Percentiles rank a stretch among this genome's conserved stretches.
Conservation (phyloP, 2,797 vertebrate species). For the Xiphorhynchus erythropygius region DNA sequence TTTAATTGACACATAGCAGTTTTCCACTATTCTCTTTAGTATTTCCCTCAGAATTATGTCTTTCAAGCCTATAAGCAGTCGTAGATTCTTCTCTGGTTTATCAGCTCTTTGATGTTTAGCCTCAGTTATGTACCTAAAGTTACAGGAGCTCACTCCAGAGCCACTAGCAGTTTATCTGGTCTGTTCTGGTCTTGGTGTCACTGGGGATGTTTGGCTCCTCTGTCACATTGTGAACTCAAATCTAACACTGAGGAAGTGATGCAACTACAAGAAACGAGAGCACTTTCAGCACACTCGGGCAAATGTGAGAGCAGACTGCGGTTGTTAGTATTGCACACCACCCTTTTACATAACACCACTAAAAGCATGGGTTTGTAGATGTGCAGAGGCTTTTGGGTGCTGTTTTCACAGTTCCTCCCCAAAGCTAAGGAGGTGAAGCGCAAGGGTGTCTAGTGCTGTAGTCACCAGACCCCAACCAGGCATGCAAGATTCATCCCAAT, state of each 20-base stretch:
- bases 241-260: background rate
- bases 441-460: background rate
- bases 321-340: background rate
- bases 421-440: background rate
- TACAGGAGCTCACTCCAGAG: background rate
- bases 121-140: background rate
- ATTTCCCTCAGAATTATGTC: background rate
- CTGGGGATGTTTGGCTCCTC: background rate
- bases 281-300: fast-evolving
- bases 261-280: background rate
- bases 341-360: background rate
- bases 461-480: background rate
- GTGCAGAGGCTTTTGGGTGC: background rate
- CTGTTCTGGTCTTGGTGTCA: background rate
- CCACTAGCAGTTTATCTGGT: background rate
- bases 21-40: background rate
- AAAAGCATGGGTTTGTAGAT: background rate
- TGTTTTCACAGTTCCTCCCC: background rate
- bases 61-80: background rate
- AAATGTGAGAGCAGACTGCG: background rate
- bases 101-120: background rate
- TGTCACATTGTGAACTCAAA: background rate
- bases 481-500: background rate
- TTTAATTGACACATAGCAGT: background rate
- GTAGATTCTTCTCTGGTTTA: background rate